Evolutionary conservation across 2,888 invertebrate genomes (phyloP).

Genomic region (Chymomyza procnemis): DNA sequence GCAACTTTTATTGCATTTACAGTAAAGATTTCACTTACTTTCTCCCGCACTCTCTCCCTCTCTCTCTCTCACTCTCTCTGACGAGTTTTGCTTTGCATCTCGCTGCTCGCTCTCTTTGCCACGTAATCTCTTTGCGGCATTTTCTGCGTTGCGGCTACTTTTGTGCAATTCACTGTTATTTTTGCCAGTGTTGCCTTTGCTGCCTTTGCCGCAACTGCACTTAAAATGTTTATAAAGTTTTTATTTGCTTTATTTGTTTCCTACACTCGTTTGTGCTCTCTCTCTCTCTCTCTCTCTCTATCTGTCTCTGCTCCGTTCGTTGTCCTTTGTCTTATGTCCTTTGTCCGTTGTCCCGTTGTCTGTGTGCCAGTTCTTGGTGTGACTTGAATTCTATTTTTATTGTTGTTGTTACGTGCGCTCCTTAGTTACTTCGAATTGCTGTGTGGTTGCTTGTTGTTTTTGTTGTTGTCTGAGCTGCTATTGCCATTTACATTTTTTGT

Average conservation of each 20-base stretch:
- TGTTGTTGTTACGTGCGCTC: constrained; percentile 28
- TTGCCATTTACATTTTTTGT: constrained; percentile 51
- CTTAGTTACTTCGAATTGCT: background rate
- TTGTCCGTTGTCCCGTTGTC: background rate
- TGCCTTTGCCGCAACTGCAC: constrained; percentile 49
- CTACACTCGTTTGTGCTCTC: constrained; percentile 17
- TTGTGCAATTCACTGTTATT: constrained; percentile 1
- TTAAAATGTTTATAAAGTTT: constrained; percentile 64
- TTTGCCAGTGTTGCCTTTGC: constrained; percentile 17
- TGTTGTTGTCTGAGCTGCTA: constrained; percentile 28
- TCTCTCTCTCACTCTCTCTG: constrained; percentile 5
- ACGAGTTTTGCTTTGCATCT: background rate
- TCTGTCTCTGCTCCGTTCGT: constrained; percentile 16
- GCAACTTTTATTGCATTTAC: constrained; percentile 35
- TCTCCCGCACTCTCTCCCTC: constrained; percentile 52
- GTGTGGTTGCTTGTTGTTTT: no score
- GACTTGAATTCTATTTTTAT: constrained; percentile 35
- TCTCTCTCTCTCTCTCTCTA: constrained; percentile 1
- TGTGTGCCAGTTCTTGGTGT: background rate
- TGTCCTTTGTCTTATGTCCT: background rate
- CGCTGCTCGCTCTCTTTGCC: constrained; percentile 23
- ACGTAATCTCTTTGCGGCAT: background rate
- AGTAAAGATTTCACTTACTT: constrained; percentile 56
- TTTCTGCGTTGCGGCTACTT: background rate
- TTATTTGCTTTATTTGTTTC: constrained; percentile 49